A percentile compares a stretch with the other conserved stretches of the same genome.
Conservation (phyloP, 2,888 invertebrate species). For the Teleogryllus oceanicus region DNA sequence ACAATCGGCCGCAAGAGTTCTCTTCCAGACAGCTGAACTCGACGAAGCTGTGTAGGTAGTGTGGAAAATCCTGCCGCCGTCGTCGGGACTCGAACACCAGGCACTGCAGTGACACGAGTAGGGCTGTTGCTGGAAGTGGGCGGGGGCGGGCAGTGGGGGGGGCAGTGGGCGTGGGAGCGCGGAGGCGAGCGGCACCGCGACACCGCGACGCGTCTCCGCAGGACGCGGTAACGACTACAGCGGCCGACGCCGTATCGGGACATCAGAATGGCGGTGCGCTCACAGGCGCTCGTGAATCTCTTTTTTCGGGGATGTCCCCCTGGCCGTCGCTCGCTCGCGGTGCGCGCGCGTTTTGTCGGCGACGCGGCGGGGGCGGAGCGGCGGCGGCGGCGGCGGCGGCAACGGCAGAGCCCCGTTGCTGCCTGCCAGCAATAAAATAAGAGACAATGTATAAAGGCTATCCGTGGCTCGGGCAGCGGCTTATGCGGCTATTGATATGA, state of each 20-base stretch:
- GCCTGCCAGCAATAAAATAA: constrained; percentile 26
- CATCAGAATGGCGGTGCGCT: constrained; percentile 10
- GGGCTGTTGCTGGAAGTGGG: too few relatives aligned
- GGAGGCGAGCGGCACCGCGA: too few relatives aligned
- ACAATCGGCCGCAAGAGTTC: too few relatives aligned
- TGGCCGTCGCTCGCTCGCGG: not conserved
- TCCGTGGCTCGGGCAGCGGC: constrained; percentile 25
- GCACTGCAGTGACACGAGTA: too few relatives aligned
- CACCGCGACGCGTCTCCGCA: too few relatives aligned
- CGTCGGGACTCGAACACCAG: too few relatives aligned
- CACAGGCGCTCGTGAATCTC: not conserved
- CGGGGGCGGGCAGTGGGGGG: too few relatives aligned
- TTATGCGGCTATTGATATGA: constrained; percentile 32
- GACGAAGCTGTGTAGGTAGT: too few relatives aligned
- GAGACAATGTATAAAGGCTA: constrained; percentile 22
- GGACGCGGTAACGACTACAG: too few relatives aligned
- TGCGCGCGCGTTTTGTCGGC: not conserved
- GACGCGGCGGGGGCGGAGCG: not conserved
- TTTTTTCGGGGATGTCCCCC: not conserved
- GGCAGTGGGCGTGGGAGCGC: too few relatives aligned
- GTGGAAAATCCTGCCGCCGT: too few relatives aligned
- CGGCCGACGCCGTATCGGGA: not conserved
- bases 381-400: not conserved
- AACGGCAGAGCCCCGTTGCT: not conserved
- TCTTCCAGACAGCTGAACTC: too few relatives aligned